Percentiles rank a stretch among this genome's conserved stretches.
Conservation (phyloP, 2,888 invertebrate species). For the Lingula anatina region DNA sequence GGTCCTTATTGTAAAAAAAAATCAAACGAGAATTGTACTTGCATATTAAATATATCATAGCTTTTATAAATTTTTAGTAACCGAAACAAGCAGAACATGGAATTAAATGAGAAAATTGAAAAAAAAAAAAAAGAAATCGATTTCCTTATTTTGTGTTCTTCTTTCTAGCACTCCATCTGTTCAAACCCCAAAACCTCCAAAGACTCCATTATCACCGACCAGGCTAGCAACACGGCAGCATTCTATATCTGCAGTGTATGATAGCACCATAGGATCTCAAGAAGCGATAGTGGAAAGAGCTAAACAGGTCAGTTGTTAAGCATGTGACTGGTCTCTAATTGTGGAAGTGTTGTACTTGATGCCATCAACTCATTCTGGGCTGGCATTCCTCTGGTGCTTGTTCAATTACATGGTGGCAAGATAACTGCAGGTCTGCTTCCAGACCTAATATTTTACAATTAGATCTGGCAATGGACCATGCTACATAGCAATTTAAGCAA, state of each 20-base stretch:
- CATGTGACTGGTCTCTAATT: too few relatives aligned
- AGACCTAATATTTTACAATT: neutral
- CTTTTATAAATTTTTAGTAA: too few relatives aligned
- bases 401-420: conserved; percentile 26
- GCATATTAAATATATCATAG: too few relatives aligned
- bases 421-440: conserved; percentile 11
- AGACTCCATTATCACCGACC: conserved; percentile 16
- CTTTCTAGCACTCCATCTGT: too few relatives aligned
- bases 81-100: too few relatives aligned
- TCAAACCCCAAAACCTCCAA: too few relatives aligned
- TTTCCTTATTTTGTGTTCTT: too few relatives aligned
- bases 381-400: conserved; percentile 4
- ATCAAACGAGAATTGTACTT: too few relatives aligned
- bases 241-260: conserved; percentile 45
- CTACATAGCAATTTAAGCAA: neutral
- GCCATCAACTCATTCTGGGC: conserved; percentile 28
- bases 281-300: conserved; percentile 80
- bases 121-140: too few relatives aligned
- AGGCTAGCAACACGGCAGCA: conserved; percentile 21
- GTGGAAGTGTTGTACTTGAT: too few relatives aligned
- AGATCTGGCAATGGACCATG: conserved; percentile 9
- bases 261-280: conserved; percentile 54
- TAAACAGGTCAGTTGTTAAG: conserved; percentile 62
- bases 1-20: too few relatives aligned
- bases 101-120: too few relatives aligned